Base-by-base conservation (phyloP, 2,113 vertebrate species). In the Phycodurus eques region DNA sequence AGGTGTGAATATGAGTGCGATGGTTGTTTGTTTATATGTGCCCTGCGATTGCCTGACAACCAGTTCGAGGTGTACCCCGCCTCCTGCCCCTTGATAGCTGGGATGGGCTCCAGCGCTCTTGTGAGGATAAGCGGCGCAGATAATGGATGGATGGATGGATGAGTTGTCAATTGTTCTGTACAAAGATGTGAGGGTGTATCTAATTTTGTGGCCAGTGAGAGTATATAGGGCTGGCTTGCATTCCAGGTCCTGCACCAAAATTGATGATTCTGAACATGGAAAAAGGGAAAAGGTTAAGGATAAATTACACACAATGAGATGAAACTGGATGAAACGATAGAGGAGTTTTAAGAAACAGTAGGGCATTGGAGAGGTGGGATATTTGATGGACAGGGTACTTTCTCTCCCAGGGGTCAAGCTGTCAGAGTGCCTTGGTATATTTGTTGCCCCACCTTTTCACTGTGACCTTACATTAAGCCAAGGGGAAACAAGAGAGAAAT, bases 391-490 rank as follows among this genome's bases (percentile, higher is more conserved):
- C 82, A 83, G 78, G 74, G 72, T 80, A 73, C 81, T 83, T 78
- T 76, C 67, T 88, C 71, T 87, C 88, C 87, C 88, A 75, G 64
- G 81, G 87, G 87, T 87, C 82, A 85, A 61, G 79, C 81, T 88
- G 88, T 91, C 88, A 83, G 60, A 65, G 67, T 27, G 61, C 72
- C 85, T 84, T 53, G 75, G 76, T 87, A 61, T 68, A 85, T 85
- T 89, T 90, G 80, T 82, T 83, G 82, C 87, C 77, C 82, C 83
- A 86, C 83, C 80, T 82, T 85, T 87, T 78, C 82, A 84, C 78
- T 83, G 76, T 88, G 88, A 89, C 91, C 87, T 89, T 88, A 80
- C 81, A 85, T 75, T 76, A 80, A 83, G 83, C 75, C 86, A 87
- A 85, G 81, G 88, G 80, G 80, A 86, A 80, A 87, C 61, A 57